phyloP scores from a whole-genome alignment of 2,888 invertebrate species.

The Himalopsyche kuldschensis region DNA sequence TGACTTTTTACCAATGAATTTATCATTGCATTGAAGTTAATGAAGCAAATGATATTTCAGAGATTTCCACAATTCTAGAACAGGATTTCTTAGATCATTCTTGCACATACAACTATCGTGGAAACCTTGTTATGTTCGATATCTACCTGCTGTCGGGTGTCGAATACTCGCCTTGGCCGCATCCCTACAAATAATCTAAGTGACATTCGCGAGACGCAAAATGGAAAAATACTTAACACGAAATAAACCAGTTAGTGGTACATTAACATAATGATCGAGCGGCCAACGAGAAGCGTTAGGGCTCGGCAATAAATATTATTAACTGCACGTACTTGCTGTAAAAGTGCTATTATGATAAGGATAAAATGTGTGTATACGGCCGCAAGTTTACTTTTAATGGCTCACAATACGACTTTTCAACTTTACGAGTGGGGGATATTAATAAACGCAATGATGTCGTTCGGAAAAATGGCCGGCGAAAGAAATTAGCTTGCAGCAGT shows the following conservation, averaged over 20 bases:
- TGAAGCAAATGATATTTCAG: no score
- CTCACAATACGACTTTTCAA: neutral
- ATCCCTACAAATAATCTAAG: neutral
- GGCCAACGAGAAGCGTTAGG: neutral
- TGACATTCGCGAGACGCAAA: neutral
- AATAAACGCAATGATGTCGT: neutral
- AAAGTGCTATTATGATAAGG: neutral
- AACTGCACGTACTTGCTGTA: neutral
- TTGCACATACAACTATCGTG: no score
- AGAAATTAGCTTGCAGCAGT: neutral
- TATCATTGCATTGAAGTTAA: no score
- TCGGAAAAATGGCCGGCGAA: neutral
- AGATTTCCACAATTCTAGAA: no score
- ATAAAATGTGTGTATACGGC: neutral
- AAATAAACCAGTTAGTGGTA: constrained; percentile 13
- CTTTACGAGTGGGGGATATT: neutral
- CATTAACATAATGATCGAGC: neutral
- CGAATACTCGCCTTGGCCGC: no score
- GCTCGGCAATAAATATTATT: neutral
- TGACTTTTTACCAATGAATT: no score
- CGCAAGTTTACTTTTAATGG: neutral
- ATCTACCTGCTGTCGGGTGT: no score
- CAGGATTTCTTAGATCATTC: no score
- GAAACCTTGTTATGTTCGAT: no score
- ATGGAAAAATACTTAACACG: constrained; percentile 10